Base-by-base conservation (phyloP, 2,888 invertebrate species). In the Muscina levida region DNA sequence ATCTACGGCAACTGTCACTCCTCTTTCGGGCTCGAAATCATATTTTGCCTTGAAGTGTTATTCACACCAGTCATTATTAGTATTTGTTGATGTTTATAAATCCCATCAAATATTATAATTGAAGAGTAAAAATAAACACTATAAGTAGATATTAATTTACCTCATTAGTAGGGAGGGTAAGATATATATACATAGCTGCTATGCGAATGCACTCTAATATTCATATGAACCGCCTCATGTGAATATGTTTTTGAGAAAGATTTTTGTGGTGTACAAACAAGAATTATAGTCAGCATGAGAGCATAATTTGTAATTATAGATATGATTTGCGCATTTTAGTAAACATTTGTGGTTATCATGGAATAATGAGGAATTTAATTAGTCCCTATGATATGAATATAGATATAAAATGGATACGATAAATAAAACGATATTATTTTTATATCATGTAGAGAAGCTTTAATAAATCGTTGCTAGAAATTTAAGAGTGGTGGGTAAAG, bases 331-430 rank as follows among this genome's bases (percentile, higher is more conserved):
- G 8, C 31, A 5, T 31, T 31, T 31, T 31, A 8, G 4, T 5
- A 3, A 31, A 31, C 31, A 31, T 8, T 5, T 31, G n/a, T n/a
- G 31, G 8, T n/a, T 73, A 31, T 77, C 26, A 51, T 57, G 26
- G 53, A 51, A 66, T 39, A 51, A 19, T 70, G 62, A 75, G 72
- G 62, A 31, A 77, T 75, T 77, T 81, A 77, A 81, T 77, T 77
- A 81, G 53, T 66, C n/a, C n/a, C n/a, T n/a, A n/a, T n/a, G n/a
- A n/a, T n/a, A n/a, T n/a, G n/a, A n/a, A n/a, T n/a, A n/a, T n/a
- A n/a, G n/a, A n/a, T n/a, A n/a, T n/a, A n/a, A n/a, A n/a, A n/a
- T n/a, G n/a, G n/a, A n/a, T n/a, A n/a, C n/a, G n/a, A n/a, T n/a
- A n/a, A n/a, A n/a, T n/a, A n/a, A n/a, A n/a, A n/a, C n/a, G n/a